These are phyloP conservation scores for Poicephalus meyeri DNA, from an alignment of 2,113 vertebrate genomes.

Conservation along the genomic window DNA sequence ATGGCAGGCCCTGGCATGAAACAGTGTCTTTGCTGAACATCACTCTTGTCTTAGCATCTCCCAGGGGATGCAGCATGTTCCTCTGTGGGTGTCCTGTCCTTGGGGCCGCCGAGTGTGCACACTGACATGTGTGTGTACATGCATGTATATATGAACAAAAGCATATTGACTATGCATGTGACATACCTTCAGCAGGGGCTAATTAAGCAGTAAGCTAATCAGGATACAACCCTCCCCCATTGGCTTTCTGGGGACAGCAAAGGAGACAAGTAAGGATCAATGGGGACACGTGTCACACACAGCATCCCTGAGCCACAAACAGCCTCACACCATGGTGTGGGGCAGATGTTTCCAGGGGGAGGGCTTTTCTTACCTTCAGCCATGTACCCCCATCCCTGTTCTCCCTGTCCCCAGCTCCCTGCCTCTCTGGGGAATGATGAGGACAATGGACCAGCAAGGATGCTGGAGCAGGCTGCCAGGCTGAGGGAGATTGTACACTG, in stretches of 20 bases:
- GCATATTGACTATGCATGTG: background rate
- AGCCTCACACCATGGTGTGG: background rate
- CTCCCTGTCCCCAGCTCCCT: background rate
- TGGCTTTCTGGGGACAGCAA: background rate
- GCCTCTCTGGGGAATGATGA: background rate
- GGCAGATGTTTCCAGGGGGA: background rate
- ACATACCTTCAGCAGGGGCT: background rate
- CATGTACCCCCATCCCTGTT: background rate
- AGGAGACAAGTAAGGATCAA: background rate
- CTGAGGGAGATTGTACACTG: background rate
- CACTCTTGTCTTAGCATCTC: background rate
- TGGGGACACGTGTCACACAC: background rate
- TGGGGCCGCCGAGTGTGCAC: background rate
- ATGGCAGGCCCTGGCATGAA: constrained; percentile 42
- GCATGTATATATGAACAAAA: background rate
- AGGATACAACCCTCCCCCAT: rapidly evolving
- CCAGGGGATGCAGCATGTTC: background rate
- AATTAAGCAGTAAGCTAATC: background rate
- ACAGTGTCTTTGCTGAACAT: background rate
- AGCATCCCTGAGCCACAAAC: background rate
- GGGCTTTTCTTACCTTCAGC: background rate
- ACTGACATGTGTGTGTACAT: background rate
- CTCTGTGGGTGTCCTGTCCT: background rate
- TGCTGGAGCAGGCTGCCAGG: background rate
- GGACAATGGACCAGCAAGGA: background rate